Evolutionary conservation across 2,113 vertebrate genomes (phyloP), one percentile per base, ranked within the genome.

Genomic region (Grantiella picta): DNA sequence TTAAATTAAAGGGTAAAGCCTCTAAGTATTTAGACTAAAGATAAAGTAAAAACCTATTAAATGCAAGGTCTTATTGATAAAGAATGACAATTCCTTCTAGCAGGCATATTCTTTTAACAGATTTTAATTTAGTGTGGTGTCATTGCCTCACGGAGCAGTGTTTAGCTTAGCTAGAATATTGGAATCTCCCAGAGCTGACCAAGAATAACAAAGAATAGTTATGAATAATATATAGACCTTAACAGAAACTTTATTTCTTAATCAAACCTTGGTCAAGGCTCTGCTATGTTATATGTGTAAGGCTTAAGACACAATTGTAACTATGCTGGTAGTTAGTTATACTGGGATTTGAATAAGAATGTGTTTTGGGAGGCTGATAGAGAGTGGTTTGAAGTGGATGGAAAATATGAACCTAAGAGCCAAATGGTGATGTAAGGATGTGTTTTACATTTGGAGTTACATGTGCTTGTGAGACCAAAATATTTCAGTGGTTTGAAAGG

Each of bases 1-100:
- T 91, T 96, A 91, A 96, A 81, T 94, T 95, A 95, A 96, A 88
- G 42, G 18, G n/a, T 76, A 94, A 25, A 77, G 15, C 66, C 49
- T 96, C 52, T 81, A 88, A 75, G 89, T 95, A 77, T 94, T 97
- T 63, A 82, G 47, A 66, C 17, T 86, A 80, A 92, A 82, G 61
- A 90, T 82, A 94, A 96, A 96, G 83, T 65, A 68, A 42, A 61
- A 90, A 79, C 23, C 59, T 94, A 17, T 49, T 96, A 92, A 93
- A 78, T 92, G 24, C 16, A 81, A 92, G 95, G 20, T 3, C 24
- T 83, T 54, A 79, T 57, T 85, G 52, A 83, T 66, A 90, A 23
- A 56, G 44, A 93, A 87, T 44, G 47, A 19, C 20, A 79, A 68
- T 95, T 84, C 25, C 15, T 45, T 64, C 69, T 71, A 66, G 42